Evolutionary conservation across 2,888 invertebrate species (phyloP).

Genomic region (Capitulum mitella): DNA sequence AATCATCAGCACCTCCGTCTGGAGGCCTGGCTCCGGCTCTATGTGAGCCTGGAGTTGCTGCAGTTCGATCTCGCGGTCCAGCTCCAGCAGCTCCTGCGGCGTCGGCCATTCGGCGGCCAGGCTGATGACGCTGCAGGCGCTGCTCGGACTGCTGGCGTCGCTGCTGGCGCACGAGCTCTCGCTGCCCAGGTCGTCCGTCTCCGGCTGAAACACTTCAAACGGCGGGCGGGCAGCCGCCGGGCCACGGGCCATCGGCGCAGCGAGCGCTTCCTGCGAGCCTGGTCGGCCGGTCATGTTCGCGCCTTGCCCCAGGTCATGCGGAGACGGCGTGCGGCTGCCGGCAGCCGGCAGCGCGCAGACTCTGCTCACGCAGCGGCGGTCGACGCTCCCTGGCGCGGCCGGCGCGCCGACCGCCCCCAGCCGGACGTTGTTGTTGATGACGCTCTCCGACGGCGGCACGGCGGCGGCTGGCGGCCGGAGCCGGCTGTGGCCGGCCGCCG

Average conservation of each 20-base stretch:
- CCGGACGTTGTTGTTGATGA: constrained; percentile 8
- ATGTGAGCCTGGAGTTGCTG: background rate
- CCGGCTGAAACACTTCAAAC: constrained; percentile 78
- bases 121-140: constrained; percentile 72
- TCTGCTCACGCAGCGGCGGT: background rate
- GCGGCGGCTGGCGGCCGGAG: no score
- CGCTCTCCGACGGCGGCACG: background rate
- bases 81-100: constrained; percentile 34
- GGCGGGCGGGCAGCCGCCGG: constrained; percentile 65
- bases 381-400: background rate
- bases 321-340: constrained; percentile 33
- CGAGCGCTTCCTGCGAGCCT: constrained; percentile 26
- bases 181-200: constrained; percentile 81
- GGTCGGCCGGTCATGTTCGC: constrained; percentile 36
- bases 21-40: constrained; percentile 3
- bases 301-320: constrained; percentile 36
- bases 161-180: constrained; percentile 57
- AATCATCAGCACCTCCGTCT: no score
- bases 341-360: constrained; percentile 27
- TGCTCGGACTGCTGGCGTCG: constrained; percentile 1
- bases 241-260: constrained; percentile 38
- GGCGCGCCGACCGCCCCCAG: background rate
- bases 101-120: constrained; percentile 45
- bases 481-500: background rate
- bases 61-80: constrained; percentile 34